phyloP scores from a whole-genome alignment of 2,113 vertebrate genomes.

The Ameiurus melas region DNA sequence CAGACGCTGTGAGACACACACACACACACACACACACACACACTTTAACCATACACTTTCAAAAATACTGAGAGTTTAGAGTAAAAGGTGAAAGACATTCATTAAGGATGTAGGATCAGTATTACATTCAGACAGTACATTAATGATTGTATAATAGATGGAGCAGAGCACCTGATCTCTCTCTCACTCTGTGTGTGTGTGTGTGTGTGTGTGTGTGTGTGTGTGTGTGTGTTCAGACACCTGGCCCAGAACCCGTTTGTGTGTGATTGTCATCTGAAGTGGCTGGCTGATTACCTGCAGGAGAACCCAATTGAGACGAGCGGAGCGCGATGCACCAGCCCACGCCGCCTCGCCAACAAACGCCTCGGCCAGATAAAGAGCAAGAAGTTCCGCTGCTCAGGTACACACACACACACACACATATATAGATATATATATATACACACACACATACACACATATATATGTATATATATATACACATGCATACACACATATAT shows the following conservation, averaged over 20 bases:
- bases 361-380: constrained; percentile 99
- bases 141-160: not conserved
- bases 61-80: not conserved
- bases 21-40: constrained; percentile 1
- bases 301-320: constrained; percentile 99
- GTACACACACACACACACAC: constrained; percentile 70
- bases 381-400: constrained; percentile 99
- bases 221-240: constrained; percentile 75
- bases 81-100: not conserved
- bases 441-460: not conserved
- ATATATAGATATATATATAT: too few relatives aligned
- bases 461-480: too few relatives aligned
- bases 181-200: constrained; percentile 5
- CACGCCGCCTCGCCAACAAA: constrained; percentile 97
- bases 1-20: constrained; percentile 88
- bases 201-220: not conserved
- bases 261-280: constrained; percentile 99
- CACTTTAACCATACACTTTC: not conserved
- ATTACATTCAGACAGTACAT: not conserved
- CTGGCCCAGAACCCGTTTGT: constrained; percentile 99
- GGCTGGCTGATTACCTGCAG: constrained; percentile 98
- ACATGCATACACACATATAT: too few relatives aligned
- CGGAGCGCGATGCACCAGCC: constrained; percentile 96
- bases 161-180: not conserved
- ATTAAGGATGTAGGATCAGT: not conserved